Percentiles rank a stretch among this genome's conserved stretches.
Conservation (phyloP, 2,797 vertebrate genomes). For the Pseudochirops corinnae region DNA sequence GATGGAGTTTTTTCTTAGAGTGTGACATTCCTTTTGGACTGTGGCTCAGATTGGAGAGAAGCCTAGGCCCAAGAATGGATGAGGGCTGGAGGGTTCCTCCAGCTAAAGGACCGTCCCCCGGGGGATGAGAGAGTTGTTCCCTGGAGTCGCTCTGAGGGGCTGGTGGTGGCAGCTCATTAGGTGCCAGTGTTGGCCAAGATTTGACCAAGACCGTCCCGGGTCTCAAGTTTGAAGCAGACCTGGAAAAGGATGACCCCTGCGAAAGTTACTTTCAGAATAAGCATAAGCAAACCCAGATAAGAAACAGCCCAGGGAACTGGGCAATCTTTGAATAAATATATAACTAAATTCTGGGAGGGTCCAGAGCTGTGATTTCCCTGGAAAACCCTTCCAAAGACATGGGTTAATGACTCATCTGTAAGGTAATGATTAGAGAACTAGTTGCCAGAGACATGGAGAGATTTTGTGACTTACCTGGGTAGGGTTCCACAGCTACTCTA, state of each 20-base stretch:
- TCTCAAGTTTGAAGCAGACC: background rate
- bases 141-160: background rate
- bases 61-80: background rate
- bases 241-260: conserved; percentile 9
- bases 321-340: background rate
- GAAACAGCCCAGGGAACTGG: background rate
- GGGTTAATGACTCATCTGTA: background rate
- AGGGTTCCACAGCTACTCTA: background rate
- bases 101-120: background rate
- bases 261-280: background rate
- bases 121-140: background rate
- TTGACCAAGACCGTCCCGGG: background rate
- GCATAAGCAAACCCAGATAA: fast-evolving
- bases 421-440: background rate
- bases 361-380: background rate
- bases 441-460: background rate
- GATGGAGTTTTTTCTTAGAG: background rate
- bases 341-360: background rate
- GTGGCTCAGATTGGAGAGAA: background rate
- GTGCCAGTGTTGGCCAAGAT: background rate
- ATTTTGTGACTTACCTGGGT: background rate
- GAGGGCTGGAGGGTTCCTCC: background rate
- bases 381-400: background rate
- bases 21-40: background rate
- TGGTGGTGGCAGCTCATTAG: fast-evolving